phyloP scores from a whole-genome alignment of 2,113 vertebrate genomes.

The Phyllopteryx taeniolatus region DNA sequence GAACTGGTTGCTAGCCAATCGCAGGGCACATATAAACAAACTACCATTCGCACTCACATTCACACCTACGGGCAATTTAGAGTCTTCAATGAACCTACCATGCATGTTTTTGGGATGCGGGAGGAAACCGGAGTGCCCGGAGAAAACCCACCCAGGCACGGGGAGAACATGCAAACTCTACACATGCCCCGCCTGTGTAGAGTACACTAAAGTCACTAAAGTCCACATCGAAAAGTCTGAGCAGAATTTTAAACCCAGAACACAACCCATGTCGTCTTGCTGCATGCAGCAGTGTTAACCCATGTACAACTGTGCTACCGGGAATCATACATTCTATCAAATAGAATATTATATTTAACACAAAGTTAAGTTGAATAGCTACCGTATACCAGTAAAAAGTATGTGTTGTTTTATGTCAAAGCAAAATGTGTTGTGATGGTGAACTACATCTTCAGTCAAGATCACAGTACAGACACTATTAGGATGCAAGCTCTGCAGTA shows the following conservation, averaged over 20 bases:
- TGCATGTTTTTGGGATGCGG: too few relatives aligned
- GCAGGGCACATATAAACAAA: too few relatives aligned
- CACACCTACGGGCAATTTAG: too few relatives aligned
- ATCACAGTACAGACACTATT: slow-evolving; percentile 7
- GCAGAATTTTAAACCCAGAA: neutral
- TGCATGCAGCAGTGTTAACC: neutral
- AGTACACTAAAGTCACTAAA: too few relatives aligned
- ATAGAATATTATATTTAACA: neutral
- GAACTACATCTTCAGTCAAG: slow-evolving; percentile 5
- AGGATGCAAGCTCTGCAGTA: slow-evolving; percentile 19
- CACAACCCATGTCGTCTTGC: neutral
- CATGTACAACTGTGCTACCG: neutral
- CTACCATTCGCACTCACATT: too few relatives aligned
- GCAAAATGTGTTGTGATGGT: neutral
- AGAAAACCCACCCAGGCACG: too few relatives aligned
- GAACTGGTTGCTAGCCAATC: too few relatives aligned
- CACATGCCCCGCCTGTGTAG: too few relatives aligned
- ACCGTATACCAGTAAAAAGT: neutral
- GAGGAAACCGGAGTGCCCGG: too few relatives aligned
- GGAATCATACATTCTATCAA: neutral
- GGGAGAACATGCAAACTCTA: too few relatives aligned
- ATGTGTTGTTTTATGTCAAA: neutral
- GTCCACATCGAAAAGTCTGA: neutral
- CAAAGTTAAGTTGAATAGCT: neutral
- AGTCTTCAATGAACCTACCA: too few relatives aligned